Conservation (phyloP, 2,113 vertebrate species). For the Rhagologus leucostigma region DNA sequence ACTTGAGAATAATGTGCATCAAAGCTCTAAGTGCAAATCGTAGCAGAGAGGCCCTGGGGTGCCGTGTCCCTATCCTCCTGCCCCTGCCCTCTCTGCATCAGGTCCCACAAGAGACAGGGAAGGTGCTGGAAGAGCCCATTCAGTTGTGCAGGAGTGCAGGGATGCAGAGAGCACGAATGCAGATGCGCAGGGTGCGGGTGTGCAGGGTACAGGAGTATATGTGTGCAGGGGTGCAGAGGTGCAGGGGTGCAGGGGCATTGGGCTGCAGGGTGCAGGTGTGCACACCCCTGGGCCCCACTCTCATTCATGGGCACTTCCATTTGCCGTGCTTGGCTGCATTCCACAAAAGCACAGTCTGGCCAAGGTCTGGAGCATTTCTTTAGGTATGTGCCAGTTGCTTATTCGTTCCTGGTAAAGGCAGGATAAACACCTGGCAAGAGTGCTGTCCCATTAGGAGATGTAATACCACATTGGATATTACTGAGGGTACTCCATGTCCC, state of each 20-base stretch:
- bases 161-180: neutral
- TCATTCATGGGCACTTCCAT: neutral
- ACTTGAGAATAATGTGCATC: rapidly evolving
- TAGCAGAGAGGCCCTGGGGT: rapidly evolving
- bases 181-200: neutral
- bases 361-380: neutral
- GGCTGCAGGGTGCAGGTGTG: rapidly evolving
- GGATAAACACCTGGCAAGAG: neutral
- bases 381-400: neutral
- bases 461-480: neutral
- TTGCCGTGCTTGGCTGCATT: neutral
- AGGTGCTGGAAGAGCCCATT: rapidly evolving
- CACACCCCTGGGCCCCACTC: rapidly evolving
- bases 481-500: neutral
- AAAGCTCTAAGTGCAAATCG: rapidly evolving
- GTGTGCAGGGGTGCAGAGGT: neutral
- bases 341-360: neutral
- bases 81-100: neutral
- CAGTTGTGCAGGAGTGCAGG: neutral
- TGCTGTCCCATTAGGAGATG: neutral
- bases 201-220: neutral
- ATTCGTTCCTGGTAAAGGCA: neutral
- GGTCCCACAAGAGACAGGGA: rapidly evolving
- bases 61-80: neutral
- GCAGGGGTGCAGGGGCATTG: neutral